Base-by-base conservation (phyloP, 1,140 invertebrate genomes). In the Brachionus manjavacas region DNA sequence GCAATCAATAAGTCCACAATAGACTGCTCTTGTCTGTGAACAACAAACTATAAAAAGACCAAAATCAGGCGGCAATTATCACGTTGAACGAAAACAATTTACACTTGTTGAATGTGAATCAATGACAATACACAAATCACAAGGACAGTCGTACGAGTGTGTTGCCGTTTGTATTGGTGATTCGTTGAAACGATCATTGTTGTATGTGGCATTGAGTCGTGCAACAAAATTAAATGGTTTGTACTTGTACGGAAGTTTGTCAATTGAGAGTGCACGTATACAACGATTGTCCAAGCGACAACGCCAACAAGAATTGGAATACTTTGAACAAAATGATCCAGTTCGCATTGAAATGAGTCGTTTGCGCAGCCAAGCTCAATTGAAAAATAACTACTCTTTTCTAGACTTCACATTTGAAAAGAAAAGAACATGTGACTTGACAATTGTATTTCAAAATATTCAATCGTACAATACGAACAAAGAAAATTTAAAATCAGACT, bases 81-180 rank as follows among this genome's bases (percentile, higher is more conserved):
- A 43, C 12, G 41, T 43, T 43, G 28, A 31, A 31, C 28, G 66
- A 28, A 28, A 4, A 31, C 66, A 70, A 70, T 74, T 74, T 74
- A 23, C 31, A 4, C 6, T 74, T 0, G 6, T 74, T 11, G 70
- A 74, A 43, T 74, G 35, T 43, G 70, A 74, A 74, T n/a, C 74
- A 78, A 78, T 78, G 74, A 78, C 74, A 2, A 78, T 55, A 78
- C 46, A 55, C 46, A 78, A 78, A 55, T 23, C 74, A 28, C 74
- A 78, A 31, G 74, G 74, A n/a, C 43, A 52, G 31, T 52, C 74
- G 14, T 49, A 52, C 9, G 4, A 0, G 1, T 9, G 11, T 23
- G 72, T 4, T 31, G 28, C 28, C 28, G 28, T 31, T 31, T 31
- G 28, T 31, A 31, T 31, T 31, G 3, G 28, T 31, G 28, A 31